These are phyloP conservation scores for Drosophila gunungcola DNA, from an alignment of 1,140 invertebrate species.

Conservation along the genomic window DNA sequence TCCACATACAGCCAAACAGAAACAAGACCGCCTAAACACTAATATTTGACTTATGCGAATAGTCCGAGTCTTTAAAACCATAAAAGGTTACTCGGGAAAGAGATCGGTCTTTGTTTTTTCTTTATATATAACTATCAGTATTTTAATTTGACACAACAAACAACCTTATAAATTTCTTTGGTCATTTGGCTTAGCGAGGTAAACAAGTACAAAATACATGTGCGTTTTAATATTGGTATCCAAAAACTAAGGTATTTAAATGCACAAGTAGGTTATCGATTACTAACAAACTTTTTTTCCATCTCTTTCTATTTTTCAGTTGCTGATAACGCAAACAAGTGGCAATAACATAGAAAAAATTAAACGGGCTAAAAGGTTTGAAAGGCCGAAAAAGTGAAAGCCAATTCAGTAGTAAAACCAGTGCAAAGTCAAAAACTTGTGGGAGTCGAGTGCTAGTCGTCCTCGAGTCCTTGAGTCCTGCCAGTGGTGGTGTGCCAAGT, in stretches of 20 bases:
- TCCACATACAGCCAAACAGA: constrained; percentile 14
- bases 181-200: too few relatives aligned
- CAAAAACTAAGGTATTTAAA: too few relatives aligned
- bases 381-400: constrained; percentile 28
- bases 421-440: constrained; percentile 29
- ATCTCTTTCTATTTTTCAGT: constrained; percentile 41
- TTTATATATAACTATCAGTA: too few relatives aligned
- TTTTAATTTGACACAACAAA: too few relatives aligned
- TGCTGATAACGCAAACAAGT: constrained; percentile 55
- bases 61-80: constrained; percentile 15
- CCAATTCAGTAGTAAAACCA: constrained; percentile 43
- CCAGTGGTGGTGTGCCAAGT: constrained; percentile 19
- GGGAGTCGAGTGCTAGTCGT: constrained; percentile 17
- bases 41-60: constrained; percentile 63
- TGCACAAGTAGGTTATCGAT: not conserved
- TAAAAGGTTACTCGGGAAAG: constrained; percentile 7
- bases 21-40: constrained; percentile 45
- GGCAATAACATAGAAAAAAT: constrained; percentile 47
- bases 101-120: not conserved
- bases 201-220: too few relatives aligned
- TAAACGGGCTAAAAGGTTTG: constrained; percentile 26
- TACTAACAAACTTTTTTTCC: not conserved
- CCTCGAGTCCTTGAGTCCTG: constrained; percentile 17
- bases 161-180: too few relatives aligned
- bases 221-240: too few relatives aligned